A percentile compares a stretch with the other conserved stretches of the same genome.
These are phyloP conservation scores for Temnopleurus reevesii DNA, from an alignment of 53 echinoderm and acorn worm species.

Conservation along the genomic window DNA sequence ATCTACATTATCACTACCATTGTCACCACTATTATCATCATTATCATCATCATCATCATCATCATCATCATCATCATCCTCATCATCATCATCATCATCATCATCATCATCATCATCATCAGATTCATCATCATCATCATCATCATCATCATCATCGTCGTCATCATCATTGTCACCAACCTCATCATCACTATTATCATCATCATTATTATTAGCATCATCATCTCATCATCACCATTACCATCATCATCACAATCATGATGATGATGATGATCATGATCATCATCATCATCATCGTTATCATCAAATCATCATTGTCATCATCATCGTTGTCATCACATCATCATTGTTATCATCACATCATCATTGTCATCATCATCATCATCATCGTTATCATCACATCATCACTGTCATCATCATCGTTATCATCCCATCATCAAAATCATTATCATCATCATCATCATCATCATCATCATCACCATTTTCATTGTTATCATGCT, in stretches of 20 bases:
- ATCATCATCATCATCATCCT: constrained; percentile 20
- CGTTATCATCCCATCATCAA: constrained; percentile 45
- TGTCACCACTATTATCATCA: constrained; percentile 13
- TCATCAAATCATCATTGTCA: constrained; percentile 34
- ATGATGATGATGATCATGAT: constrained; percentile 23
- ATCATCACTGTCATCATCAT: not conserved
- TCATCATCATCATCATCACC: constrained; percentile 41
- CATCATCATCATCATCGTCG: not conserved
- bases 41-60: constrained; percentile 43
- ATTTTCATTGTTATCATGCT: constrained; percentile 24
- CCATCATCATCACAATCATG: constrained; percentile 44
- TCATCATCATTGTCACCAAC: constrained; percentile 27
- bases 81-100: constrained; percentile 28
- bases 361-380: not conserved
- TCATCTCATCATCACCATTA: constrained; percentile 48
- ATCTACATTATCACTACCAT: not conserved
- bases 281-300: constrained; percentile 48
- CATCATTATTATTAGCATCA: constrained; percentile 27
- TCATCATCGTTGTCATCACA: constrained; percentile 40
- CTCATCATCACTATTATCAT: constrained; percentile 35
- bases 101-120: constrained; percentile 39
- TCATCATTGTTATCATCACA: too few species aligned
- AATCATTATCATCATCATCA: constrained; percentile 51
- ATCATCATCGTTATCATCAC: not conserved
- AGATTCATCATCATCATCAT: not conserved